Evolutionary conservation across 2,888 invertebrate species (phyloP), one percentile per base, ranked within the genome.

Genomic region (Nysson spinosus): DNA sequence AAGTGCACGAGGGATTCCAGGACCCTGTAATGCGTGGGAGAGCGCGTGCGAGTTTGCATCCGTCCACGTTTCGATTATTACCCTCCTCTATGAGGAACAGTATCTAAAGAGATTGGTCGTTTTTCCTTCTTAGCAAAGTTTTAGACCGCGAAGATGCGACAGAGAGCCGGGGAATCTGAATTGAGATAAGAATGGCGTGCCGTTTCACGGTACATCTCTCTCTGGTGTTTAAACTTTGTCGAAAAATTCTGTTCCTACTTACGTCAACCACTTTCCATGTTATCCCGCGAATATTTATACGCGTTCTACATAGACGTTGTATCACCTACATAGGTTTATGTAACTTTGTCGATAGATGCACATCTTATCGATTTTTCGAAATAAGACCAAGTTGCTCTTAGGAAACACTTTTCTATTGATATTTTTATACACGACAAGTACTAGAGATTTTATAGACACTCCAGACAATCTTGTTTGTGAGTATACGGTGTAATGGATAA

Each of bases 11-110:
- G 50, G 52, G 52, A 73, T 60, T 62, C 40, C 47, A 19, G 24
- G 30, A 50, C 49, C 49, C 69, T 62, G 44, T 67, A 74, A 71
- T 39, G 63, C 67, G 35, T 49, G 54, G 44, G 47, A 56, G 52
- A 55, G 52, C 44, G 55, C 65, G 35, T 55, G 55, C 49, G 49
- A 50, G 56, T 61, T 58, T 58, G 71, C 68, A 61, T 62, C 50
- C 61, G 49, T 61, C 60, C 37, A 62, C 49, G 56, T 63, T 75
- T 75, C 76, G 76, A 75, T 76, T 68, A 68, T 65, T 66, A 70
- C 66, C 60, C 61, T 47, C 55, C 43, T 60, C 73, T 73, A 64
- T 60, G 72, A 66, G 56, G 5, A 28, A 40, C 57, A 42, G 60
- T 68, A 71, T 55, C 57, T 58, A 44, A 19, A 39, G 55, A 47